Evolutionary conservation across 37 sponge, comb jelly and placozoan species (phyloP).

Genomic region (Spongilla lacustris): DNA sequence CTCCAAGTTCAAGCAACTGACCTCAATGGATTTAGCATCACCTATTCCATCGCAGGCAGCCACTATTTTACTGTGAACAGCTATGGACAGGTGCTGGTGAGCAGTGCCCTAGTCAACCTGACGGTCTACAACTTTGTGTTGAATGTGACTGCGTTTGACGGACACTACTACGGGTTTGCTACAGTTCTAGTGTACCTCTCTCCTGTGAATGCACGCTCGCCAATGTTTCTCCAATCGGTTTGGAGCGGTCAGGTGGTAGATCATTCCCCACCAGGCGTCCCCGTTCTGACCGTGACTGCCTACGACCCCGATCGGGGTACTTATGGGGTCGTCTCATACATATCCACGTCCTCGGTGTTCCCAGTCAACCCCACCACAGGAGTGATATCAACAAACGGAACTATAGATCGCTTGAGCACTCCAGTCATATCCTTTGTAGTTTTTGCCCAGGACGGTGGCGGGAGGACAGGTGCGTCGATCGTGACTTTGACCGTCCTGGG

Average conservation of each 20-base stretch:
- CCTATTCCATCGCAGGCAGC: conserved; percentile 21
- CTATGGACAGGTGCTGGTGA: conserved; percentile 31
- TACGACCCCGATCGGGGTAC: conserved; percentile 56
- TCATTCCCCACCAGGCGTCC: conserved; percentile 17
- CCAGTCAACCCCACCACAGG: conserved; percentile 41
- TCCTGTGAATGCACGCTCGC: conserved; percentile 62
- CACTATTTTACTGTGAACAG: conserved; percentile 31
- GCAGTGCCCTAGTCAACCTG: background rate
- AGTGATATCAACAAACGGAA: conserved; percentile 18
- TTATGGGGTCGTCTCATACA: conserved; percentile 44
- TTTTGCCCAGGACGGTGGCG: conserved; percentile 61
- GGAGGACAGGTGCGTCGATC: conserved; percentile 18
- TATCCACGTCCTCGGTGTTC: conserved; percentile 11
- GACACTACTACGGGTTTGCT: conserved; percentile 26
- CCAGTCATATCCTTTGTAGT: conserved; percentile 13
- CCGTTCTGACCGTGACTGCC: conserved; percentile 55
- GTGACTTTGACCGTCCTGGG: conserved; percentile 45
- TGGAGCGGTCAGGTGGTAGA: conserved; percentile 43
- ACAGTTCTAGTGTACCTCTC: conserved; percentile 30
- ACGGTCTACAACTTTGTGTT: conserved; percentile 22
- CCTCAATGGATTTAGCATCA: conserved; percentile 17
- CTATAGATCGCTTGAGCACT: conserved; percentile 49
- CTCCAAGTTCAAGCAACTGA: conserved; percentile 55
- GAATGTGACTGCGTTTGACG: conserved; percentile 66
- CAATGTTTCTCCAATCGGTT: conserved; percentile 38